These are phyloP conservation scores for Drosophila chauvacae DNA, from an alignment of 1,140 invertebrate species.

Conservation along the genomic window DNA sequence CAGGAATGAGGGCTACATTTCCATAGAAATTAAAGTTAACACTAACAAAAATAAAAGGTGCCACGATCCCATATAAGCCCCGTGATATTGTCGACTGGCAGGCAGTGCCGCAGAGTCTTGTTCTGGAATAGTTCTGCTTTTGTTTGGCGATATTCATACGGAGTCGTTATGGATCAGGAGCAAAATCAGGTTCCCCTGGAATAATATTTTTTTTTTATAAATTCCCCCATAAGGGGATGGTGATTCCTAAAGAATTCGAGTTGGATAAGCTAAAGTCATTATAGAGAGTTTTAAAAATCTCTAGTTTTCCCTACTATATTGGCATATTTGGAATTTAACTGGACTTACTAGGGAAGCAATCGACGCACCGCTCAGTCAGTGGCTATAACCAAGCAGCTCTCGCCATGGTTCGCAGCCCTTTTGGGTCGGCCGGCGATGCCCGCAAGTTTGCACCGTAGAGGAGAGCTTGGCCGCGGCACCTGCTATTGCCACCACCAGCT, in stretches of 20 bases:
- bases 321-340: not conserved
- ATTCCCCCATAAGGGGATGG: not conserved
- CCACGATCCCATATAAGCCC: not conserved
- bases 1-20: not conserved
- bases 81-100: not conserved
- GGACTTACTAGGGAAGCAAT: not conserved
- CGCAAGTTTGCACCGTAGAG: slow-evolving; percentile 20
- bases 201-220: too few species aligned
- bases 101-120: not conserved
- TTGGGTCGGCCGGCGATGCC: slow-evolving; percentile 37
- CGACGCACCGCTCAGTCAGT: not conserved
- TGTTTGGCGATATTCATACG: not conserved
- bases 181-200: not conserved
- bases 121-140: not conserved
- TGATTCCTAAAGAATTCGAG: not conserved
- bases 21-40: not conserved
- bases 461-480: slow-evolving; percentile 29
- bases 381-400: slow-evolving; percentile 1
- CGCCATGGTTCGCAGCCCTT: slow-evolving; percentile 27
- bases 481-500: slow-evolving; percentile 23
- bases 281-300: not conserved
- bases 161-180: not conserved
- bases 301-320: not conserved
- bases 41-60: not conserved
- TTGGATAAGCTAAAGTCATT: not conserved